These are phyloP conservation scores for Pristionchus pacificus DNA, from an alignment of 1,140 invertebrate genomes.

Conservation along the genomic window DNA sequence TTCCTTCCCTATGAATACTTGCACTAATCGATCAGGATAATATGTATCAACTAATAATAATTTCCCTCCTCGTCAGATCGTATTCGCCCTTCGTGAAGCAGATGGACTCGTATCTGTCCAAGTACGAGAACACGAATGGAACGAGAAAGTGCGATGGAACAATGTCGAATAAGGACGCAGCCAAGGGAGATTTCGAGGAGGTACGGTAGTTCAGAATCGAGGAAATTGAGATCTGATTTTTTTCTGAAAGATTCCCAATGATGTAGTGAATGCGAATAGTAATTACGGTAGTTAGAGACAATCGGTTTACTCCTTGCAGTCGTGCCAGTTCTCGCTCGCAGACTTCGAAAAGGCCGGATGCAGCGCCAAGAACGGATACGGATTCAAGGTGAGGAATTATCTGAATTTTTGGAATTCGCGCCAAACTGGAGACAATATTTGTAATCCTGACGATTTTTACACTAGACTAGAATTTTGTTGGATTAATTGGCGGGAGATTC, in stretches of 20 bases:
- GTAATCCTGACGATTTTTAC: constrained; percentile 3
- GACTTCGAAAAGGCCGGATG: constrained; percentile 43
- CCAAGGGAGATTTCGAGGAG: constrained; percentile 38
- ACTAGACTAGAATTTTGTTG: no score
- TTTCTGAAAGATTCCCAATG: not conserved
- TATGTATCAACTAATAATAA: no score
- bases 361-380: constrained; percentile 39
- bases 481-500: no score
- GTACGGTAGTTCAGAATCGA: no score
- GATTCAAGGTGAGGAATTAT: constrained; percentile 43
- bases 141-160: constrained; percentile 39
- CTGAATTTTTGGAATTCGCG: not conserved
- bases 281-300: not conserved
- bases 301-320: constrained; percentile 24
- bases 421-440: not conserved
- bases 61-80: not conserved
- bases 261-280: not conserved
- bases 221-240: no score
- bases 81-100: constrained; percentile 42
- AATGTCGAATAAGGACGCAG: constrained; percentile 40
- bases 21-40: no score
- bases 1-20: no score
- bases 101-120: constrained; percentile 44
- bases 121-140: constrained; percentile 42
- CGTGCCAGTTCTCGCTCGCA: constrained; percentile 45